Percentiles rank a stretch among this genome's conserved stretches.
Evolutionary conservation across 2,888 invertebrate species (phyloP).

Genomic region (Pharmacophagus antenor): DNA sequence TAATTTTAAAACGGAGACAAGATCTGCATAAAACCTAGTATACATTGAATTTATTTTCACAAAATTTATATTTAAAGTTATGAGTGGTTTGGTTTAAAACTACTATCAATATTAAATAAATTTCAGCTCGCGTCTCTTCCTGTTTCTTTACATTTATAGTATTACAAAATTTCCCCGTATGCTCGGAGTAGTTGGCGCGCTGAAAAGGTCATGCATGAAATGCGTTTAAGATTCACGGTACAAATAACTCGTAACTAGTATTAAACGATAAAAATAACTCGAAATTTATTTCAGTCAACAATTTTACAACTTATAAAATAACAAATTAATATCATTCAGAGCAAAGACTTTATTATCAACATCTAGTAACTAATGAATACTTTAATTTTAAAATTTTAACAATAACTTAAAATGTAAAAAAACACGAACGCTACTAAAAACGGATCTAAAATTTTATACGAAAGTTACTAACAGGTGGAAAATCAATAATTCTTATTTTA

Average conservation of each 20-base stretch:
- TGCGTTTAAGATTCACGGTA: conserved; percentile 7
- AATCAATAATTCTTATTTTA: no score
- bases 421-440: no score
- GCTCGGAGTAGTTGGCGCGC: neutral
- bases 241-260: neutral
- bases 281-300: neutral
- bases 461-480: no score
- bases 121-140: neutral
- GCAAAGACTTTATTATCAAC: neutral
- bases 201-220: conserved; percentile 1
- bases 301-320: neutral
- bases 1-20: no score
- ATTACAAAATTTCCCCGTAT: neutral
- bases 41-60: no score
- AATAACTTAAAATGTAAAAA: no score
- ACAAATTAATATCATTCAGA: neutral
- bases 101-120: neutral
- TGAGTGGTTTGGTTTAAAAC: neutral
- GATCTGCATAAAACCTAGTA: no score
- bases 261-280: neutral
- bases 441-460: no score
- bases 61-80: no score
- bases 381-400: no score
- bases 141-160: neutral
- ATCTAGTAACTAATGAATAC: no score